Percentiles rank a stretch among this genome's conserved stretches.
Evolutionary conservation across 2,113 vertebrate genomes (phyloP).

Genomic region (Noctilio leporinus): DNA sequence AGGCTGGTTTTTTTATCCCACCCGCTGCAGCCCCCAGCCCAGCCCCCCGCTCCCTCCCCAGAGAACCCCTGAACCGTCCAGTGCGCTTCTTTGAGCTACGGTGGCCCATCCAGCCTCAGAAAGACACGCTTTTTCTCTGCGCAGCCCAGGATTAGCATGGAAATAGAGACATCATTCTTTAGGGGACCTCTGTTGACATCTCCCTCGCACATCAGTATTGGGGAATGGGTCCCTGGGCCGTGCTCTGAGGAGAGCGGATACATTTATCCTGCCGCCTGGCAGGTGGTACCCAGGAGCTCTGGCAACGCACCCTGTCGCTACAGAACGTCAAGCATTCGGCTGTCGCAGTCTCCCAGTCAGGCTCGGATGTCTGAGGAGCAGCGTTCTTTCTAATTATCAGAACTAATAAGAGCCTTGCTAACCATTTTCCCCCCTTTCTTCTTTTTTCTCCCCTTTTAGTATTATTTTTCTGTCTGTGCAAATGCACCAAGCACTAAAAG

Average conservation of each 20-base stretch:
- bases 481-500: constrained; percentile 38
- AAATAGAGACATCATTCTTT: constrained; percentile 49
- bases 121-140: constrained; percentile 24
- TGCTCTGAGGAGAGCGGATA: not conserved
- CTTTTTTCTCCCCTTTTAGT: not conserved
- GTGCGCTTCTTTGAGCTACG: not conserved
- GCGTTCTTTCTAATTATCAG: constrained; percentile 49
- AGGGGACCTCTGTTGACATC: constrained; percentile 56
- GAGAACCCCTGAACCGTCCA: not conserved
- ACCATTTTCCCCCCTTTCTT: constrained; percentile 13
- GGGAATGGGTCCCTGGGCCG: constrained; percentile 42
- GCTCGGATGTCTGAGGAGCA: constrained; percentile 30
- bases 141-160: not conserved
- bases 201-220: not conserved
- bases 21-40: fast-evolving
- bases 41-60: not conserved
- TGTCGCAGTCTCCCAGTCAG: not conserved
- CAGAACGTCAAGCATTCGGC: not conserved
- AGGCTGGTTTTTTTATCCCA: constrained; percentile 8
- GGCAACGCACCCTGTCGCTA: not conserved
- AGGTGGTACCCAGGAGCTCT: not conserved
- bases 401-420: constrained; percentile 67
- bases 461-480: constrained; percentile 45
- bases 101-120: not conserved
- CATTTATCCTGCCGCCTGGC: not conserved